Evolutionary conservation across 2,113 vertebrate genomes (phyloP).

Genomic region (Paradoxurus hermaphroditus): DNA sequence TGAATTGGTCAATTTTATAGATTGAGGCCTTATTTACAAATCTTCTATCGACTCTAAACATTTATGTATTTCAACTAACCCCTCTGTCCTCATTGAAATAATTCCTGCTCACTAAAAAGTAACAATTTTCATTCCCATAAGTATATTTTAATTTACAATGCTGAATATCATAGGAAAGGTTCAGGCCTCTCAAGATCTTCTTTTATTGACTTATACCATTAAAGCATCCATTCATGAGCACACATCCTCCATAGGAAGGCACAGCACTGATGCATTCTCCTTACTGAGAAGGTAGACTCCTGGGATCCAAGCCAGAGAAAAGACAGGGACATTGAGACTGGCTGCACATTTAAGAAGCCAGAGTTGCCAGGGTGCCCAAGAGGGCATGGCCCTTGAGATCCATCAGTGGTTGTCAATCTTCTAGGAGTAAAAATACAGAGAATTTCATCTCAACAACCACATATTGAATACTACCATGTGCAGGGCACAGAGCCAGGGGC

Average conservation of each 20-base stretch:
- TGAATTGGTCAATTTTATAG: neutral
- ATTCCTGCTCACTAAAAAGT: neutral
- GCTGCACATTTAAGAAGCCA: neutral
- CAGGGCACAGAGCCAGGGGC: neutral
- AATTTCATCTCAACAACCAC: neutral
- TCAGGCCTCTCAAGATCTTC: neutral
- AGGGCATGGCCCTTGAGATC: neutral
- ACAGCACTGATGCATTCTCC: neutral
- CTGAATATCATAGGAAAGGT: neutral
- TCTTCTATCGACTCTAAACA: neutral
- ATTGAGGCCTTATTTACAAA: neutral
- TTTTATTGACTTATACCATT: neutral
- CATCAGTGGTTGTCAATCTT: constrained; percentile 26
- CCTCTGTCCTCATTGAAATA: neutral
- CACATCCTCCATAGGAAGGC: neutral
- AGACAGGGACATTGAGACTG: neutral
- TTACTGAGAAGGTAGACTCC: neutral
- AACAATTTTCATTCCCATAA: neutral
- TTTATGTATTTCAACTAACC: constrained; percentile 15
- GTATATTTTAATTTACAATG: constrained; percentile 27
- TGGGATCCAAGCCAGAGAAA: constrained; percentile 22
- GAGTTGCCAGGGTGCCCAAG: neutral
- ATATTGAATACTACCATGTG: neutral
- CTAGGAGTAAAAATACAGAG: neutral
- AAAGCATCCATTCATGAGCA: neutral